phyloP scores from a whole-genome alignment of 1,140 invertebrate genomes.

The Odontomachus brunneus region DNA sequence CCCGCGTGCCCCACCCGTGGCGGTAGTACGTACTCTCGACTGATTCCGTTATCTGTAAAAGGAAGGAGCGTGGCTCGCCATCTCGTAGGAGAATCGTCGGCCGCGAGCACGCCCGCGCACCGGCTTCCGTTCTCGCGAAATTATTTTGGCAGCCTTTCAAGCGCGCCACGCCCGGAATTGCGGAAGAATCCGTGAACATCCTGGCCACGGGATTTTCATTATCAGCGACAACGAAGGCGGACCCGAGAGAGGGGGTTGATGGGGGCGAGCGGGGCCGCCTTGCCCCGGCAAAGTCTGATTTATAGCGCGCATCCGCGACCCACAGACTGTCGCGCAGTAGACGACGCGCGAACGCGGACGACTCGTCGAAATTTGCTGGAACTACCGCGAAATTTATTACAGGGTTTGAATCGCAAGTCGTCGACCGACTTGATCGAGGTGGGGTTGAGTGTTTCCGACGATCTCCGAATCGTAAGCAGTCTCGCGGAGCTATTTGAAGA shows the following conservation, averaged over 20 bases:
- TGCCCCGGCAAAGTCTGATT: constrained; percentile 49
- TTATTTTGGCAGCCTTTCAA: constrained; percentile 62
- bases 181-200: constrained; percentile 51
- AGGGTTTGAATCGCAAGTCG: not conserved
- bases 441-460: not conserved
- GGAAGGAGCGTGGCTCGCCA: not conserved
- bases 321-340: constrained; percentile 21
- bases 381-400: not conserved
- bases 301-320: constrained; percentile 48
- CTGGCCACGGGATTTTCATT: constrained; percentile 48
- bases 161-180: constrained; percentile 37
- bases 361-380: not conserved
- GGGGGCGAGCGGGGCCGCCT: not conserved
- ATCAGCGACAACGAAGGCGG: constrained; percentile 39
- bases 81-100: not conserved
- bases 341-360: not conserved
- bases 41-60: not conserved
- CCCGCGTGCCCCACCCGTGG: too few species aligned
- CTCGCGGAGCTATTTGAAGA: not conserved
- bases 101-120: not conserved
- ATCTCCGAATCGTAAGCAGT: constrained; percentile 10
- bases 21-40: not conserved
- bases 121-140: constrained; percentile 35
- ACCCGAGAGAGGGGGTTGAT: not conserved
- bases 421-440: not conserved